Conservation (phyloP, 2,888 invertebrate species). For the Pseudococcus jackbeardsleyi region DNA sequence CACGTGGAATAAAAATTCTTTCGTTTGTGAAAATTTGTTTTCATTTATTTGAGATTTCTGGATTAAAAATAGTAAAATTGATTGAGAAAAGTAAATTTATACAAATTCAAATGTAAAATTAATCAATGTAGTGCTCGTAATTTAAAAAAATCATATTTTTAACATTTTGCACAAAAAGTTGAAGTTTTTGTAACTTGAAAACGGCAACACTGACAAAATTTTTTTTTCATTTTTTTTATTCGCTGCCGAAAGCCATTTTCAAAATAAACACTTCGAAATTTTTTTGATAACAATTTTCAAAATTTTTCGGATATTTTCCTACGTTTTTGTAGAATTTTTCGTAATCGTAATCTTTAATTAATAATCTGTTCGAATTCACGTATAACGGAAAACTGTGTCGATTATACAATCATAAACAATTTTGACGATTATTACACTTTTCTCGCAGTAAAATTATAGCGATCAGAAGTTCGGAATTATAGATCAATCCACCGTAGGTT, state of each 20-base stretch:
- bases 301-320: neutral
- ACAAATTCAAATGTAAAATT: neutral
- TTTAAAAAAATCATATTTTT: neutral
- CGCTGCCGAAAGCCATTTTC: neutral
- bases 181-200: neutral
- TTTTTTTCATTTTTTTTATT: neutral
- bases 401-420: neutral
- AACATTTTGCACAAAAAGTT: neutral
- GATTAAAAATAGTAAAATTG: neutral
- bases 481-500: neutral
- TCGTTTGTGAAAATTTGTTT: neutral
- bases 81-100: neutral
- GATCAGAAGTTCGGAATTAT: neutral
- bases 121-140: neutral
- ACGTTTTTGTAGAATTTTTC: neutral
- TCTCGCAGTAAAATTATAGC: neutral
- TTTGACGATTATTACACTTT: neutral
- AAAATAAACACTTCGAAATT: slow-evolving; percentile 6
- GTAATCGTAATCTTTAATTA: neutral
- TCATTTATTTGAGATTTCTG: neutral
- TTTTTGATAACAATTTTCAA: neutral
- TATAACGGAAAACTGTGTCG: neutral
- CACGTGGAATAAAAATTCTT: slow-evolving; percentile 16
- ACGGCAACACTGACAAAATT: neutral
- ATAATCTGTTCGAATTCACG: neutral